Evolutionary conservation across 1,140 invertebrate genomes (phyloP), one percentile per base, ranked within the genome.

Genomic region (Ectropis grisescens): DNA sequence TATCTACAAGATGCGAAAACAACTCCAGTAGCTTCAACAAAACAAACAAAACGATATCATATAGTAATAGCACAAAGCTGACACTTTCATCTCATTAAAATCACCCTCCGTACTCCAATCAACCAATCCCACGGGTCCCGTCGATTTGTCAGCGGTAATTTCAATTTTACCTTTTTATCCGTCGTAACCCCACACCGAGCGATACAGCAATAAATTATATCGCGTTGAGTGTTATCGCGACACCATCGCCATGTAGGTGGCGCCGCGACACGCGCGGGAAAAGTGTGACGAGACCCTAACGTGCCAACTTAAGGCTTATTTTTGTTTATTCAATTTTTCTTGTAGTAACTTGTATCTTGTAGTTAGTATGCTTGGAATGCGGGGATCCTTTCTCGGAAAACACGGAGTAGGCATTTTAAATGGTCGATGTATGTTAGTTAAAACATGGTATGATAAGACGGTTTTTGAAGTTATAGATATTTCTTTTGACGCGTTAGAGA

Each of bases 181-280:
- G n/a, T 13, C 24, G 42, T 35, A 35, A 45, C 29, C 23, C 26
- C 23, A 45, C 33, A 39, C 41, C 41, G 32, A 14, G 7, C 37
- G 37, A 39, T 39, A 25, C 23, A 36, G 41, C 19, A 9, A 22
- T 22, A 9, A 5, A 22, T n/a, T 22, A 22, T 5, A 22, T 22
- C 9, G 19, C 9, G 9, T 22, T 22, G 4, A 9, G 19, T 9
- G n/a, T 22, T 22, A 22, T 22, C 19, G 19, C 19, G 19, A 22
- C 19, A 22, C 19, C 19, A 22, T 22, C 19, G 19, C 19, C 9
- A 5, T 9, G 19, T 22, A 9, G 19, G 19, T 4, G 19, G 4
- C 19, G n/a, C n/a, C n/a, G n/a, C n/a, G n/a, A n/a, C n/a, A n/a
- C n/a, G n/a, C n/a, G n/a, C n/a, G n/a, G n/a, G n/a, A n/a, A n/a